phyloP scores from a whole-genome alignment of 2,113 vertebrate genomes.

The Heloderma charlesbogerti region DNA sequence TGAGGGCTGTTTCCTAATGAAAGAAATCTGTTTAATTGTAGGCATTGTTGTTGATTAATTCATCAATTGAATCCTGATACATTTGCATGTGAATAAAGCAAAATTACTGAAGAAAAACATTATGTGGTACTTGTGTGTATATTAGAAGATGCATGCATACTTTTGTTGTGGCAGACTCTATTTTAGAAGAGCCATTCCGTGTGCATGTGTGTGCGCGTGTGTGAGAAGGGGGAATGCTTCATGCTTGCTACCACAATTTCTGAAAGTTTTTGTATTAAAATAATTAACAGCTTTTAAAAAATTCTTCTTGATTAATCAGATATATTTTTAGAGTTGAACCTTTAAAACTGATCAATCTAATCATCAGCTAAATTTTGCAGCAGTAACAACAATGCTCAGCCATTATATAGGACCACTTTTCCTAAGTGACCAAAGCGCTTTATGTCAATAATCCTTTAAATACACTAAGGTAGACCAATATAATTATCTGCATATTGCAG shows the following conservation, averaged over 20 bases:
- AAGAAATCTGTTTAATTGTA: neutral
- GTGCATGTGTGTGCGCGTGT: neutral
- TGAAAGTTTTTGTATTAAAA: neutral
- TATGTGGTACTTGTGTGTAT: neutral
- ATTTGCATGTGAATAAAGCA: neutral
- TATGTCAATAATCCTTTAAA: neutral
- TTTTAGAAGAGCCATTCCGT: neutral
- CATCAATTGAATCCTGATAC: neutral
- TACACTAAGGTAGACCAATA: neutral
- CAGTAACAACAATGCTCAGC: neutral
- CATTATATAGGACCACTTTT: neutral
- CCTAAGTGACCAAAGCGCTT: neutral
- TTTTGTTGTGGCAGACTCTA: neutral
- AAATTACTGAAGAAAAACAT: neutral
- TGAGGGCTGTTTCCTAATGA: neutral
- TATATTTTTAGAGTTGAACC: neutral
- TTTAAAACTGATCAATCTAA: neutral
- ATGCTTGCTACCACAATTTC: neutral
- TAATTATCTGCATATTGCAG: neutral
- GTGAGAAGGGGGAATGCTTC: neutral
- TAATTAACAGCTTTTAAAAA: neutral
- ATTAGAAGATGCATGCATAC: neutral
- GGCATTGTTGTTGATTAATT: neutral
- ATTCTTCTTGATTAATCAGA: neutral
- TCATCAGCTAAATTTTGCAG: neutral